These are phyloP conservation scores for Oryzias woworae DNA, from an alignment of 2,113 vertebrate species.

Conservation along the genomic window DNA sequence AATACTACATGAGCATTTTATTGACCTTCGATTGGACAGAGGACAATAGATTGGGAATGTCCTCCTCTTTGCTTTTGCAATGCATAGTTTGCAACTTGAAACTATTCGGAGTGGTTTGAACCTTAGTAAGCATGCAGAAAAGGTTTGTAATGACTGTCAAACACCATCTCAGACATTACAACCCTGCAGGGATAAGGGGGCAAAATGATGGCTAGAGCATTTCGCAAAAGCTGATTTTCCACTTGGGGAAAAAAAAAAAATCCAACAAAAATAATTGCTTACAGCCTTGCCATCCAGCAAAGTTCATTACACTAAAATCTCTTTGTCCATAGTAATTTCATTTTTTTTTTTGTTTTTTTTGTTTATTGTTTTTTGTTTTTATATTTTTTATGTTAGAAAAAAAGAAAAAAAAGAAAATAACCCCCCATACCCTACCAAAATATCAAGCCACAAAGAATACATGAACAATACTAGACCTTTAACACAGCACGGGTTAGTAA, in stretches of 20 bases:
- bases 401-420: conserved; percentile 20
- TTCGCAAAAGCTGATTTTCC: conserved; percentile 68
- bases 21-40: conserved; percentile 61
- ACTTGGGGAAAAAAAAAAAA: conserved; percentile 56
- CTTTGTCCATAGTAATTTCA: conserved; percentile 53
- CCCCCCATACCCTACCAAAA: conserved; percentile 60
- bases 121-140: conserved; percentile 74
- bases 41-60: conserved; percentile 33
- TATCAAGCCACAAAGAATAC: conserved; percentile 55
- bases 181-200: conserved; percentile 57
- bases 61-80: conserved; percentile 67
- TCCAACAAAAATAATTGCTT: conserved; percentile 69
- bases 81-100: conserved; percentile 77
- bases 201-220: conserved; percentile 67
- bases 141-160: conserved; percentile 67
- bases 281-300: conserved; percentile 68
- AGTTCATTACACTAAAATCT: conserved; percentile 61
- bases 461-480: conserved; percentile 50
- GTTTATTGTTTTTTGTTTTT: not conserved
- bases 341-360: conserved; percentile 21
- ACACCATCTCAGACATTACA: conserved; percentile 49
- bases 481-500: conserved; percentile 52
- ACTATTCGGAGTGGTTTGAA: conserved; percentile 68
- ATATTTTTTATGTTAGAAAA: conserved; percentile 13
- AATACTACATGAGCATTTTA: conserved; percentile 73